Evolutionary conservation across 2,113 vertebrate species (phyloP), one percentile per base, ranked within the genome.

Genomic region (Microtus richardsoni): DNA sequence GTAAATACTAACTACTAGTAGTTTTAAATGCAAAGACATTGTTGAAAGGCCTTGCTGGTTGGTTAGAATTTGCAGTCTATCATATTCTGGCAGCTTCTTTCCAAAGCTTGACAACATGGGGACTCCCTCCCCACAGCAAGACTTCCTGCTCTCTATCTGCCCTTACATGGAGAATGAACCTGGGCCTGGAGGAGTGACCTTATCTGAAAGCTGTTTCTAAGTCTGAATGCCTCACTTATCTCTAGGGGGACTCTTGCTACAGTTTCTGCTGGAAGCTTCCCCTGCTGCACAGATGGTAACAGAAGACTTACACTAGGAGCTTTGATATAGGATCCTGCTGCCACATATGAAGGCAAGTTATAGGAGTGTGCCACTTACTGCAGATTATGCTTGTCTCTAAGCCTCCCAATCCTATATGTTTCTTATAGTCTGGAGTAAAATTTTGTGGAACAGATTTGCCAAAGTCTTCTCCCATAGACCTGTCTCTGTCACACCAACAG

Each of bases 11-110:
- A 49, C 10, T 14, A 9, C 11, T 52, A 41, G 0, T 12, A 41
- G 74, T 94, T 96, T 96, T 54, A 89, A 75, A 74, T 94, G 78
- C 1, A 54, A 73, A 89, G 77, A 83, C 62, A 73, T 28, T 73
- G 17, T 73, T 73, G n/a, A 3, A 4, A 71, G 68, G 36, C 33
- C 5, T 70, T 70, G 6, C 16, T 70, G 33, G 33, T 17, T 39
- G 14, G n/a, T 22, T 9, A 39, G 19, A 39, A 7, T 71, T 71
- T n/a, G 68, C 33, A n/a, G 70, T 22, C n/a, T 73, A 39, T 73
- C 70, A 73, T 22, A n/a, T n/a, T 19, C 36, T 73, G n/a, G 17
- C n/a, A 39, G 70, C 9, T 73, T 71, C n/a, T 73, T 39, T 39
- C 70, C 70, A 73, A 73, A 73, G 70, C 70, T 73, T 73, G 7